These are phyloP conservation scores for zebrafish (Danio rerio) DNA, from an alignment of 2,113 vertebrate genomes.

Conservation along the genomic window DNA sequence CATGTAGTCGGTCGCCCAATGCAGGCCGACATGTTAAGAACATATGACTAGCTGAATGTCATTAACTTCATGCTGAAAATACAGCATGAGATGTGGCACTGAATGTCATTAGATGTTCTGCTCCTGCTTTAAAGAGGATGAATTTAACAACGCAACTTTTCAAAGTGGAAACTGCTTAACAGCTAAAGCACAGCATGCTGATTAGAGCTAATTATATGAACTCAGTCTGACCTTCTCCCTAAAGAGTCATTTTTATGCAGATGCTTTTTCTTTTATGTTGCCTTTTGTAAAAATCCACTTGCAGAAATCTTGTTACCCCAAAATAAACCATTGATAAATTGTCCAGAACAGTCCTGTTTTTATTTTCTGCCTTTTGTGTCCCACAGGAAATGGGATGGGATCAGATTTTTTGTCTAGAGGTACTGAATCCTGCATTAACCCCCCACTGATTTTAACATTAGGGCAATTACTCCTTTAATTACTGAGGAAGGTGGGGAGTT, in stretches of 20 bases:
- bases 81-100: neutral
- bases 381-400: conserved; percentile 18
- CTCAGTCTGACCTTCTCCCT: conserved; percentile 10
- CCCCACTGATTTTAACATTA: conserved; percentile 51
- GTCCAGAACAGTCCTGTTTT: neutral
- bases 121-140: neutral
- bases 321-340: neutral
- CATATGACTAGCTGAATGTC: neutral
- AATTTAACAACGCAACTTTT: conserved; percentile 3
- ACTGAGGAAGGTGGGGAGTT: conserved; percentile 43
- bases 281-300: neutral
- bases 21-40: neutral
- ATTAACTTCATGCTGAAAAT: neutral
- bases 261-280: neutral
- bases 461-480: conserved; percentile 41
- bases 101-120: neutral
- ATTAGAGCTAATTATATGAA: conserved; percentile 13
- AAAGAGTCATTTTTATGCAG: conserved; percentile 4
- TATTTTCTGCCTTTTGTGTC: conserved; percentile 13
- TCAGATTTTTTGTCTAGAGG: neutral
- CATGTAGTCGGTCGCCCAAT: neutral
- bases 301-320: neutral
- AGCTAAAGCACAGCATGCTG: conserved; percentile 1
- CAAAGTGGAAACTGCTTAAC: neutral
- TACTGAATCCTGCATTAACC: conserved; percentile 32